phyloP scores from a whole-genome alignment of 2,113 vertebrate genomes.

The Anoura caudifer region DNA sequence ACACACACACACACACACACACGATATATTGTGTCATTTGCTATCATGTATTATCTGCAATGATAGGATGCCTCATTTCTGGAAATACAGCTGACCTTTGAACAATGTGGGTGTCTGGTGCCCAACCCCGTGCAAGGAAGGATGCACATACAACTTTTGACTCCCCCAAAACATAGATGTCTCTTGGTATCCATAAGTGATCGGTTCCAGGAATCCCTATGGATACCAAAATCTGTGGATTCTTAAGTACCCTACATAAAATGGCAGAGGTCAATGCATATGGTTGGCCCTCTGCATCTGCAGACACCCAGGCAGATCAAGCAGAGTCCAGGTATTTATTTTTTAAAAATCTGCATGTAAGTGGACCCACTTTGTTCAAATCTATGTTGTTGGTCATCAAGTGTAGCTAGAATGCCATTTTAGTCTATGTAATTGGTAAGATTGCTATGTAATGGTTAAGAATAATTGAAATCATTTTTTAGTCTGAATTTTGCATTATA shows the following conservation, averaged over 20 bases:
- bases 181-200: neutral
- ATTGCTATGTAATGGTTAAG: neutral
- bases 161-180: neutral
- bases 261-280: neutral
- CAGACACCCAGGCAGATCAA: neutral
- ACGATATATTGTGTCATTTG: neutral
- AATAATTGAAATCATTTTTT: slow-evolving; percentile 21
- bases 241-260: neutral
- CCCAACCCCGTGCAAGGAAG: no score
- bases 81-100: neutral
- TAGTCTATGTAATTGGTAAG: neutral
- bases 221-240: neutral
- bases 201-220: neutral
- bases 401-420: neutral
- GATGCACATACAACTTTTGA: neutral
- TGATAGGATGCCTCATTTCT: neutral
- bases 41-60: neutral
- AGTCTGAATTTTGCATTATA: neutral
- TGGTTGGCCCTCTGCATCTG: no score
- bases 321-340: neutral
- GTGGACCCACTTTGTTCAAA: neutral
- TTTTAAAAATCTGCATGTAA: neutral
- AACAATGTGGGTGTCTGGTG: neutral
- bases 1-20: neutral
- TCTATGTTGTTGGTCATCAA: neutral